These are phyloP conservation scores for Bufo bufo DNA, from an alignment of 2,113 vertebrate species.

Conservation along the genomic window DNA sequence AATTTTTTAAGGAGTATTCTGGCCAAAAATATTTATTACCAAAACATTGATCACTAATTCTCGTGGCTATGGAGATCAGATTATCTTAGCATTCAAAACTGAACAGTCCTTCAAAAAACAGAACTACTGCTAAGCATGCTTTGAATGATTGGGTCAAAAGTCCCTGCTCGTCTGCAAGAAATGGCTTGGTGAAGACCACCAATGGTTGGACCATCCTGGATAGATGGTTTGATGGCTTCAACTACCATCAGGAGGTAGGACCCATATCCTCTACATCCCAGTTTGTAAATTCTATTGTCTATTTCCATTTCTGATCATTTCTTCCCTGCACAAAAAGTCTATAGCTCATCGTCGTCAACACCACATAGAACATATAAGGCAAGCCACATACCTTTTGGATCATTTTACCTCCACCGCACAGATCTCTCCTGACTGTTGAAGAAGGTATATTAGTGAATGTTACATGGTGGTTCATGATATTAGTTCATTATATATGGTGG, in stretches of 20 bases:
- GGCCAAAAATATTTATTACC: too few relatives aligned
- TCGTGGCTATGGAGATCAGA: too few relatives aligned
- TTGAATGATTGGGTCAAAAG: too few relatives aligned
- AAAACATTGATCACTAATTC: too few relatives aligned
- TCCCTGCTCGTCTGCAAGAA: background rate
- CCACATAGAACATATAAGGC: slow-evolving; percentile 60
- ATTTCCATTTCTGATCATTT: background rate
- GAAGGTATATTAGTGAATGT: slow-evolving; percentile 70
- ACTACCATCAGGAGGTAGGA: background rate
- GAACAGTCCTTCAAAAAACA: too few relatives aligned
- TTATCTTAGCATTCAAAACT: too few relatives aligned
- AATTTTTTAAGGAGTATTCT: background rate
- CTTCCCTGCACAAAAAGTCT: background rate
- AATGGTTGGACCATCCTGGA: background rate
- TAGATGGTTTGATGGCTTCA: background rate
- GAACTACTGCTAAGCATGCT: too few relatives aligned
- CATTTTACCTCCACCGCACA: slow-evolving; percentile 67
- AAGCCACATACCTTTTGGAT: slow-evolving; percentile 64
- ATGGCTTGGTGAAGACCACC: too few relatives aligned
- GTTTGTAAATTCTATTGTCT: background rate
- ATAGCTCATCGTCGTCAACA: background rate
- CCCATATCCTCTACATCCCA: background rate
- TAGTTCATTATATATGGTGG: background rate
- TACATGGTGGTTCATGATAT: background rate
- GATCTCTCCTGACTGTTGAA: slow-evolving; percentile 71